Base-by-base conservation (phyloP, 2,888 invertebrate species). In the Xestia xanthographa region DNA sequence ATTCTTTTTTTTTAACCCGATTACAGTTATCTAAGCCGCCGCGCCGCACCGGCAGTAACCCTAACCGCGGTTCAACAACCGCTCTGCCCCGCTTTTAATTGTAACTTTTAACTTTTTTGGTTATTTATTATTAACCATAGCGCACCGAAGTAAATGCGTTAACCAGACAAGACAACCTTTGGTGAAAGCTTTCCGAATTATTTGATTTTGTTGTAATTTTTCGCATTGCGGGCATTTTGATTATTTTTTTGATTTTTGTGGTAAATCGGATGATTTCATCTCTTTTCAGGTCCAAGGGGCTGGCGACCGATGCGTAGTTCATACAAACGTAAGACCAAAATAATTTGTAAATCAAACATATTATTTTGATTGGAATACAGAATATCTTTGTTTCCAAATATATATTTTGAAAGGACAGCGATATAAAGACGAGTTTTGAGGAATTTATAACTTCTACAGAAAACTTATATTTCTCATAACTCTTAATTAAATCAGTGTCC, bases 51-150 rank as follows among this genome's bases (percentile, higher is more conserved):
- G 17, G 38, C 3, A 43, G 45, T 81, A 84, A 63, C 88, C 88
- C 85, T 85, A 82, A 63, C 6, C 26, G 29, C 72, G 63, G 86
- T 72, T 87, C 88, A 79, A 72, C 53, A 84, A 82, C 83, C 87
- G 75, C 82, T 60, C 20, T 81, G 82, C 75, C 72, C 87, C 70
- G 80, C 63, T 87, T 89, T 88, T 86, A 89, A 89, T 89, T 89
- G 86, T 85, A 85, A 87, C 82, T 88, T 87, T 84, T 83, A 86
- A 88, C 82, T 88, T 89, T 89, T 89, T 85, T 63, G 58, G 75
- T 82, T 80, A 74, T 87, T 88, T 86, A 82, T 83, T 81, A 87
- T 82, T 75, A 83, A 84, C 86, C 86, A 75, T 86, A 77, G 65
- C 79, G 71, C 60, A 84, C 75, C 86, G 77, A 11, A 77, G 71